Conservation (phyloP, 2,797 vertebrate species). For the Urocyon cinereoargenteus region DNA sequence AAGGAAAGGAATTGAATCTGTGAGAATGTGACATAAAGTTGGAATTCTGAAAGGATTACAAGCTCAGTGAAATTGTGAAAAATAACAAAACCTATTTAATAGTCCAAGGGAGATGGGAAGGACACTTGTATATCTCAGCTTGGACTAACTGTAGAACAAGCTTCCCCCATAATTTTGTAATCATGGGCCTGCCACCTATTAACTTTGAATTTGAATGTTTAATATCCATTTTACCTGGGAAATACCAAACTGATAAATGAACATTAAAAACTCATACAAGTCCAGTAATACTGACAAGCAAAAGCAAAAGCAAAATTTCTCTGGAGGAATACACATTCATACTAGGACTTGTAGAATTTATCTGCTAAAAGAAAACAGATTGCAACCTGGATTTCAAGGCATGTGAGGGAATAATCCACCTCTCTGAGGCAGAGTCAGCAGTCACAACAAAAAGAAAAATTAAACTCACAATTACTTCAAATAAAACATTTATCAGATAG, state of each 20-base stretch:
- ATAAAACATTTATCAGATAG: not conserved
- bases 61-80: not conserved
- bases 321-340: not conserved
- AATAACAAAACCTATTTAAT: not conserved
- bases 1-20: not conserved
- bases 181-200: not conserved
- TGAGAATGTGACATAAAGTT: not conserved
- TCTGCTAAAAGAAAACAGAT: not conserved
- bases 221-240: not conserved
- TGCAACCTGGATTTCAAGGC: not conserved
- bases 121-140: not conserved
- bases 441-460: not conserved
- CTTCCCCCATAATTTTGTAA: not conserved
- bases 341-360: not conserved
- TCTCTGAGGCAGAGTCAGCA: not conserved
- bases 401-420: not conserved
- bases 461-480: not conserved
- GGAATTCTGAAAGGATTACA: not conserved
- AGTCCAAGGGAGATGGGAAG: not conserved
- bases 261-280: not conserved
- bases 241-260: not conserved
- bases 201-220: constrained; percentile 9
- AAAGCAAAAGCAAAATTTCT: not conserved
- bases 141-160: not conserved
- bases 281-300: not conserved